These are phyloP conservation scores for Ctenodactylus gundi DNA, from an alignment of 2,113 vertebrate species.

Conservation along the genomic window DNA sequence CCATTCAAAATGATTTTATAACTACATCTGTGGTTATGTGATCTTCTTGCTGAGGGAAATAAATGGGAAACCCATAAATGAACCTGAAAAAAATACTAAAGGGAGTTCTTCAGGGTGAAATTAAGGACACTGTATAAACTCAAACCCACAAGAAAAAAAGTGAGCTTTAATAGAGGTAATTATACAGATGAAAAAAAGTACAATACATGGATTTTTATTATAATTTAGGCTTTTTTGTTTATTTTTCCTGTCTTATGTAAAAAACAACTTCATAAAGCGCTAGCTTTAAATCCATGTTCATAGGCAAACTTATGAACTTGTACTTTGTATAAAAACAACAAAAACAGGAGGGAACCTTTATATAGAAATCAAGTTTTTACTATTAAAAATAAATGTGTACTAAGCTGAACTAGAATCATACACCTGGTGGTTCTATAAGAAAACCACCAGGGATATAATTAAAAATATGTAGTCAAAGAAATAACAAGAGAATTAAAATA, in stretches of 20 bases:
- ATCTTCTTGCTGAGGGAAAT: conserved; percentile 33
- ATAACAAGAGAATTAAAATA: not conserved
- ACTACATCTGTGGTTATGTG: not conserved
- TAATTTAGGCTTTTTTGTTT: not conserved
- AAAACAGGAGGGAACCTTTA: not conserved
- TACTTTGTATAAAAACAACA: not conserved
- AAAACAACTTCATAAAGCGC: not conserved
- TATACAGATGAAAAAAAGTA: not conserved
- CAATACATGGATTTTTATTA: not conserved
- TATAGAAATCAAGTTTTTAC: not conserved
- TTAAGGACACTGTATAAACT: not conserved
- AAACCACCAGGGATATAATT: not conserved
- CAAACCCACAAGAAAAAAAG: not conserved
- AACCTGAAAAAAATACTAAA: not conserved
- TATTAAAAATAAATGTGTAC: not conserved
- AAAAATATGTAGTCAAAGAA: not conserved
- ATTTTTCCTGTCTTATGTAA: not conserved
- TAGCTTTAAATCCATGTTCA: not conserved
- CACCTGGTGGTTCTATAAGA: not conserved
- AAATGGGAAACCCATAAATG: conserved; percentile 2
- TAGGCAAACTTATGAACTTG: not conserved
- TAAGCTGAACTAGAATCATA: not conserved
- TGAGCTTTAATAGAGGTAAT: not conserved
- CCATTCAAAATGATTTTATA: conserved; percentile 18
- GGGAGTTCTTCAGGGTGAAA: not conserved